These are phyloP conservation scores for Prionailurus bengalensis DNA, from an alignment of 2,113 vertebrate species.

Conservation along the genomic window DNA sequence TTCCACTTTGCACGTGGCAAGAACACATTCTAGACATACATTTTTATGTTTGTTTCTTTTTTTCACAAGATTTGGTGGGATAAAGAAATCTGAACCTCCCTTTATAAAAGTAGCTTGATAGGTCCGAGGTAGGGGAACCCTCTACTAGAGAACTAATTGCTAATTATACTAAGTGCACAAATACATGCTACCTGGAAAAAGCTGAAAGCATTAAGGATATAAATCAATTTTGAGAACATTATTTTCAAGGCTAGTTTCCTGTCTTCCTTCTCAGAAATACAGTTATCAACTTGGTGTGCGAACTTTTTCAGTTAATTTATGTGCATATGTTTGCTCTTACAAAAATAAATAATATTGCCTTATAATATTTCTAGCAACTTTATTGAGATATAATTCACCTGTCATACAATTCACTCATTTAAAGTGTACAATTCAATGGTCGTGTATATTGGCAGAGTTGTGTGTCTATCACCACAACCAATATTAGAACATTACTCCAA, in stretches of 20 bases:
- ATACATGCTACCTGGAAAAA: neutral
- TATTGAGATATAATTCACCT: neutral
- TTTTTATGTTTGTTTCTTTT: neutral
- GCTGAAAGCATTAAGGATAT: neutral
- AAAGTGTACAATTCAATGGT: neutral
- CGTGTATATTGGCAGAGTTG: neutral
- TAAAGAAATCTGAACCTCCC: neutral
- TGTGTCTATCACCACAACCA: neutral
- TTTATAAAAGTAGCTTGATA: neutral
- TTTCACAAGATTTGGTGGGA: neutral
- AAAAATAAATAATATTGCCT: neutral
- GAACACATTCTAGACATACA: neutral
- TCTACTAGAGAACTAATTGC: slow-evolving; percentile 18
- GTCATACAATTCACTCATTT: neutral
- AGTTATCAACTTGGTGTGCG: neutral
- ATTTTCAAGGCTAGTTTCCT: neutral
- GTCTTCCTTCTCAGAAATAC: neutral
- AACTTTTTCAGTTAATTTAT: neutral
- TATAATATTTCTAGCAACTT: neutral
- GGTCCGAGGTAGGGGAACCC: neutral
- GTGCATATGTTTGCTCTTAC: neutral
- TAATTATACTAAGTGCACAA: neutral
- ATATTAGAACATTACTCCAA: neutral
- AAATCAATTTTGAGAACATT: neutral
- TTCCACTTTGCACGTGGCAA: slow-evolving; percentile 45